These are phyloP conservation scores for Ectropis grisescens DNA, from an alignment of 1,140 invertebrate genomes.

Conservation along the genomic window DNA sequence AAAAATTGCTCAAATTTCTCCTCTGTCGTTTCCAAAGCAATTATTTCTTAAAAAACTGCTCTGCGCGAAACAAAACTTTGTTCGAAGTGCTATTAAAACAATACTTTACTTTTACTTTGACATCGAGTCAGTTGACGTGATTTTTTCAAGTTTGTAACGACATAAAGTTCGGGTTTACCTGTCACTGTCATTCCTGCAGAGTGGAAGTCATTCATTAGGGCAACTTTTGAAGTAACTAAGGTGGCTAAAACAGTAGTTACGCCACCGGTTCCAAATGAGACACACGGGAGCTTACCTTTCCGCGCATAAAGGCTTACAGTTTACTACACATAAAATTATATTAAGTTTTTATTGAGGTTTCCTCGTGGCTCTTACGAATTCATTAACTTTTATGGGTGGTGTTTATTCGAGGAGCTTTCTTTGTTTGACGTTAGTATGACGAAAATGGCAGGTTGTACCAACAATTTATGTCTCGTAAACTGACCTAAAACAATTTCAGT, in stretches of 20 bases:
- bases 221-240: conserved; percentile 31
- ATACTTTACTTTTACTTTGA: no score
- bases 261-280: conserved; percentile 8
- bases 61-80: conserved; percentile 9
- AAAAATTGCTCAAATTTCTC: background rate
- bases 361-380: no score
- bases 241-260: conserved; percentile 29
- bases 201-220: conserved; percentile 42
- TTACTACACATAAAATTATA: no score
- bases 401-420: no score
- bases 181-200: conserved; percentile 32
- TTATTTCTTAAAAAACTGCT: conserved; percentile 3
- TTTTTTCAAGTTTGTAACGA: conserved; percentile 27
- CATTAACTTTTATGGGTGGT: no score
- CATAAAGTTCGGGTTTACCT: conserved; percentile 27
- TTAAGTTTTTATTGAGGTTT: no score
- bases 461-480: no score
- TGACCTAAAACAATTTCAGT: no score
- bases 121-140: conserved; percentile 3
- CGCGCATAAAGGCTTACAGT: no score
- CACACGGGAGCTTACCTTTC: conserved; percentile 4
- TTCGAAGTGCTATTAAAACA: conserved; percentile 8
- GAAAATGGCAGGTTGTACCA: no score
- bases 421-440: no score
- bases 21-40: conserved; percentile 1